phyloP scores from a whole-genome alignment of 2,797 vertebrate genomes.

The Pteronotus mesoamericanus region DNA sequence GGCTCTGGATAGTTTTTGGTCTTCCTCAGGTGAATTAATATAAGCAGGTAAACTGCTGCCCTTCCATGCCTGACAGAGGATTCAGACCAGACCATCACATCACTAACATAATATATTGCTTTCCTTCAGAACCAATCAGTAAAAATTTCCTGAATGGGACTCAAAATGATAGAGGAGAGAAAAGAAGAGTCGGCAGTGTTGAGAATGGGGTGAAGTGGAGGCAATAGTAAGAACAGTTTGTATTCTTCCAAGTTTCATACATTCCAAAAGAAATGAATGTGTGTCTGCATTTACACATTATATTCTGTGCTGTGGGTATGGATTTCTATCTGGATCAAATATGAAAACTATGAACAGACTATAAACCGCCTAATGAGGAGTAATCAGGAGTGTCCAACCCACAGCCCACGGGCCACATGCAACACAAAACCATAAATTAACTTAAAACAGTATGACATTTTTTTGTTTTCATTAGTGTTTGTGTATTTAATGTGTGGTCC shows the following conservation, averaged over 20 bases:
- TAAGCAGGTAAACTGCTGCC: neutral
- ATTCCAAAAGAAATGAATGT: neutral
- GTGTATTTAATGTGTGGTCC: no score
- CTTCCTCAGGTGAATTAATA: neutral
- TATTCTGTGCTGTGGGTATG: neutral
- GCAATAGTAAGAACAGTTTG: neutral
- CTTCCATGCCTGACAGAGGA: neutral
- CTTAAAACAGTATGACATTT: no score
- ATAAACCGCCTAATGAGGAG: neutral
- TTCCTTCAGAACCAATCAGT: neutral
- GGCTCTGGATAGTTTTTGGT: neutral
- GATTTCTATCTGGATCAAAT: neutral
- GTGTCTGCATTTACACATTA: neutral
- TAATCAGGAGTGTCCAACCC: neutral
- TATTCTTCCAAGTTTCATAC: neutral
- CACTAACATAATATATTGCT: neutral
- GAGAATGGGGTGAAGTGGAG: neutral
- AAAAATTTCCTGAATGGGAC: neutral
- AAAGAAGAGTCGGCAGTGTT: neutral
- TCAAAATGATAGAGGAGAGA: neutral
- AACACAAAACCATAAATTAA: no score
- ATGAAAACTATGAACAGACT: neutral
- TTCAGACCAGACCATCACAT: neutral
- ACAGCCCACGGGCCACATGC: no score
- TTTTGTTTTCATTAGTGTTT: no score